A percentile compares a stretch with the other conserved stretches of the same genome.
Conservation (phyloP, 2,797 vertebrate species). For the Agapornis canus region DNA sequence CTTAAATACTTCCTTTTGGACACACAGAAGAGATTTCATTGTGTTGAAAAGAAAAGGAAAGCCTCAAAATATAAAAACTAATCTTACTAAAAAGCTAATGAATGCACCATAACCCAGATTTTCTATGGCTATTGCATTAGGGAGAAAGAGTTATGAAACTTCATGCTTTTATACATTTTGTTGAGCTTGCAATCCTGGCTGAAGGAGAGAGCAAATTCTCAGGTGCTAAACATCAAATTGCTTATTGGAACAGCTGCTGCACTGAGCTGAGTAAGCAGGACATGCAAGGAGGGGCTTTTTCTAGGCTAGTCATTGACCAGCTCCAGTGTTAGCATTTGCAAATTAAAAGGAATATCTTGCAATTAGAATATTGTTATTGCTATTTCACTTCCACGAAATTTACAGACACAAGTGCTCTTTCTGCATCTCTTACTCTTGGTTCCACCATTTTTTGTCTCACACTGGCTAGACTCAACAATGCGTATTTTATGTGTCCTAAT, state of each 20-base stretch:
- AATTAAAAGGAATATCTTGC: constrained; percentile 6
- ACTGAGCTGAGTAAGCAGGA: constrained; percentile 76
- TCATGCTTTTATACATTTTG: constrained; percentile 73
- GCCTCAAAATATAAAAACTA: constrained; percentile 8
- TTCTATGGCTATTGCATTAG: constrained; percentile 43
- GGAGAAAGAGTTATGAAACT: constrained; percentile 58
- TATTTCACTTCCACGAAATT: neutral
- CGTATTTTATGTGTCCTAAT: neutral
- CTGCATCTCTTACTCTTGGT: neutral
- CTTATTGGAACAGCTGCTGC: constrained; percentile 77
- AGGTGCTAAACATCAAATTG: constrained; percentile 75
- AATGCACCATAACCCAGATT: constrained; percentile 26
- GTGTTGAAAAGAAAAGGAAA: neutral
- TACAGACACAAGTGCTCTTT: neutral
- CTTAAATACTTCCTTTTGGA: neutral
- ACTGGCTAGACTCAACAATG: neutral
- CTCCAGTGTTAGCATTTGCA: neutral
- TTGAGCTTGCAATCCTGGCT: constrained; percentile 75
- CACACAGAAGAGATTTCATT: neutral
- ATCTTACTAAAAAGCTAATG: constrained; percentile 59
- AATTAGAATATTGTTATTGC: neutral
- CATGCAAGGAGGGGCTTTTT: constrained; percentile 32
- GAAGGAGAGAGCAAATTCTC: constrained; percentile 71
- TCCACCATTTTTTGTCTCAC: neutral
- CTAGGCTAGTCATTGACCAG: constrained; percentile 1